A percentile compares a stretch with the other conserved stretches of the same genome.
Conservation (phyloP, 2,797 vertebrate species). For the Xiphophorus birchmanni region DNA sequence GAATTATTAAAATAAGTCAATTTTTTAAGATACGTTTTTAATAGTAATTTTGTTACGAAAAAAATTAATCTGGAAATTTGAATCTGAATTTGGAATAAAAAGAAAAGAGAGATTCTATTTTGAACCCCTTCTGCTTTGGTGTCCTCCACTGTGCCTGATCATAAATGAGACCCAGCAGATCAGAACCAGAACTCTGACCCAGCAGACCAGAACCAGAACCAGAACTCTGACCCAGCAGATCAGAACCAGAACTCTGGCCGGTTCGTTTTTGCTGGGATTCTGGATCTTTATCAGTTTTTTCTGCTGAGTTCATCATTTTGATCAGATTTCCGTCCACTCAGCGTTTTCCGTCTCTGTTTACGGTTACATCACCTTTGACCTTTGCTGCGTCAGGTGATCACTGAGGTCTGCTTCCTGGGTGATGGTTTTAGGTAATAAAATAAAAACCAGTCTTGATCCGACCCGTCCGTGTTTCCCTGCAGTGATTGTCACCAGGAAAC, state of each 20-base stretch:
- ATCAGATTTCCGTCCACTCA: neutral
- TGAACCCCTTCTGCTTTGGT: no score
- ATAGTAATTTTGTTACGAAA: no score
- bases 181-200: neutral
- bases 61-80: no score
- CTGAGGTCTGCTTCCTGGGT: neutral
- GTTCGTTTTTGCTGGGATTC: neutral
- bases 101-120: no score
- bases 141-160: no score
- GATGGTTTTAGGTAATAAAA: neutral
- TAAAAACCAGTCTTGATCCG: neutral
- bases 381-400: neutral
- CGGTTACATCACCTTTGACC: neutral
- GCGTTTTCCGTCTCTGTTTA: neutral
- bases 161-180: no score
- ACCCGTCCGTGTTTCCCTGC: neutral
- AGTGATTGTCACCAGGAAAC: neutral
- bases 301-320: constrained; percentile 2
- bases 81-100: no score
- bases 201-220: no score
- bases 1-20: no score
- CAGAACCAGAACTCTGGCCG: neutral
- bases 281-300: constrained; percentile 13
- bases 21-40: no score
- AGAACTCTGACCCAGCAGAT: no score